Percentiles rank a stretch among this genome's conserved stretches.
These are phyloP conservation scores for Latrodectus hesperus DNA, from an alignment of 2,888 invertebrate genomes.

Conservation along the genomic window DNA sequence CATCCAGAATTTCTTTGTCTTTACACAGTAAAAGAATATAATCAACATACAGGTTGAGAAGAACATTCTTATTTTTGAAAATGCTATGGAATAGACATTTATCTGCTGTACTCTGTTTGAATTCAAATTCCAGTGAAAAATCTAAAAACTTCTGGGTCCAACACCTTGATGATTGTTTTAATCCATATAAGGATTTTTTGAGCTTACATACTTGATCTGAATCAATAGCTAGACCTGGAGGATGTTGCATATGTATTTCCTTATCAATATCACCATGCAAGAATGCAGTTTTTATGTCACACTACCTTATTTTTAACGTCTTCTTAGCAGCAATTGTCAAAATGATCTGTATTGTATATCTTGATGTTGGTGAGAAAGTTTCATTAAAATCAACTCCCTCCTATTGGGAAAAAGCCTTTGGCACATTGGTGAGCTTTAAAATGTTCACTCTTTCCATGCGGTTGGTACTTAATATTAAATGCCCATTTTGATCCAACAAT, in stretches of 20 bases:
- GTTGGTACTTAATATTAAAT: constrained; percentile 1
- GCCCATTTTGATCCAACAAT: not conserved
- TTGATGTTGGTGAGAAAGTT: not conserved
- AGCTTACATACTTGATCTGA: not conserved
- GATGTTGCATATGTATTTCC: not conserved
- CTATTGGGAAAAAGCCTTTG: not conserved
- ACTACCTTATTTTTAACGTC: not conserved
- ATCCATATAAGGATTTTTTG: not conserved
- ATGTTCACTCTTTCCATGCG: not conserved
- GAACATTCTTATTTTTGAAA: too few relatives aligned
- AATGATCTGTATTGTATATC: not conserved
- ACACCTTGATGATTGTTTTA: constrained; percentile 2
- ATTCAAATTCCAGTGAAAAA: too few relatives aligned
- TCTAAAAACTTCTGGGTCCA: not conserved
- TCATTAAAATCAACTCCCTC: too few relatives aligned
- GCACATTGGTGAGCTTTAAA: not conserved
- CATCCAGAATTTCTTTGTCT: not conserved
- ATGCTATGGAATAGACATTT: not conserved
- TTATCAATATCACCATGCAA: not conserved
- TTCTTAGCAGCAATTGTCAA: not conserved
- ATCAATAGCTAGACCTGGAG: not conserved
- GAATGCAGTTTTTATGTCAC: not conserved
- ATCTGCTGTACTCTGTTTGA: not conserved
- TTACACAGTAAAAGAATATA: not conserved
- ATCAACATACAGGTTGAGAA: not conserved